A percentile compares a stretch with the other conserved stretches of the same genome.
Conservation (phyloP, 2,888 invertebrate species). For the Pegoplata infirma region DNA sequence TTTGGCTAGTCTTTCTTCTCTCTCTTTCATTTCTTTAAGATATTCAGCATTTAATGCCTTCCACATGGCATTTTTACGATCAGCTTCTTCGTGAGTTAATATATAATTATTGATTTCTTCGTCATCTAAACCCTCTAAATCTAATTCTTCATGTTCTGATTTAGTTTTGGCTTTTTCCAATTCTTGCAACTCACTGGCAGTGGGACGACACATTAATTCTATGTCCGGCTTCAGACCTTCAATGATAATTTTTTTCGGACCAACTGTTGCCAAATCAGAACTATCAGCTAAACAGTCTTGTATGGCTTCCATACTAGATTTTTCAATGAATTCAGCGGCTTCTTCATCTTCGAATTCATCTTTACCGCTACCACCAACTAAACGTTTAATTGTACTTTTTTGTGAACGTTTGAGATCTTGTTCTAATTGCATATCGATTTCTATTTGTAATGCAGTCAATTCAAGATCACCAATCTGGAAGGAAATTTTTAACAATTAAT, state of each 20-base stretch:
- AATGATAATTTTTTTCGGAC: conserved; percentile 66
- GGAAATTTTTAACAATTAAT: not conserved
- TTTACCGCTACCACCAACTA: conserved; percentile 59
- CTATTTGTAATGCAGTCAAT: conserved; percentile 88
- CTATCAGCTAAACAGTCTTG: conserved; percentile 75
- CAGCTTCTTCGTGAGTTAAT: conserved; percentile 88
- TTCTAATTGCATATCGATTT: conserved; percentile 91
- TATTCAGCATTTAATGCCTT: conserved; percentile 92
- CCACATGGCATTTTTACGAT: conserved; percentile 92
- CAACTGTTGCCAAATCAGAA: conserved; percentile 64
- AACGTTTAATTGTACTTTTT: conserved; percentile 66
- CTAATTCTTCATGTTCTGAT: conserved; percentile 79
- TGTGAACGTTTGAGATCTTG: conserved; percentile 80
- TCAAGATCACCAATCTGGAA: conserved; percentile 80
- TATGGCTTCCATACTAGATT: conserved; percentile 79
- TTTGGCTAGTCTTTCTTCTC: conserved; percentile 88
- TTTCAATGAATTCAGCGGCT: conserved; percentile 78
- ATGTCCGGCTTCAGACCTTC: conserved; percentile 83
- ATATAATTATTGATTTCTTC: conserved; percentile 93
- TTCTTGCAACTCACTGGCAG: conserved; percentile 77
- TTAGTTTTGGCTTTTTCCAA: conserved; percentile 75
- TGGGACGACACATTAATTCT: conserved; percentile 87
- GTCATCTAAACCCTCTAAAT: conserved; percentile 90
- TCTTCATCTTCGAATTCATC: conserved; percentile 76
- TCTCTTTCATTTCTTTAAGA: conserved; percentile 90